Base-by-base conservation (phyloP, 2,888 invertebrate species). In the Onchidella celtica region DNA sequence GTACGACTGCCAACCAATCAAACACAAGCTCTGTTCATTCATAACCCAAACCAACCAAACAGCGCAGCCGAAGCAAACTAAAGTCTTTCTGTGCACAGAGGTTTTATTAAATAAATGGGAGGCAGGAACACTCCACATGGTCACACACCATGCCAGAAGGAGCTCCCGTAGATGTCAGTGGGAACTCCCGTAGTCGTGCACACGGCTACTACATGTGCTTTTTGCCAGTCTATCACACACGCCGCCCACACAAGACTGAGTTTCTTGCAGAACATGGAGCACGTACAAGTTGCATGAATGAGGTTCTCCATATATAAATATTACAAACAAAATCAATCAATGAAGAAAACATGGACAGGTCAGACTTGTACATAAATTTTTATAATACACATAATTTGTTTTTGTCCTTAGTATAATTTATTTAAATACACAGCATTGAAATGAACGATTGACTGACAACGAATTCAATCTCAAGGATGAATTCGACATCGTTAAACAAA, bases 41-140 rank as follows among this genome's bases (percentile, higher is more conserved):
- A n/a, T n/a, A n/a, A n/a, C n/a, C n/a, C n/a, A n/a, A 47, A 47
- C 47, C 47, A 47, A 47, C 47, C 47, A 72, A 57, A 27, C 21
- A 55, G 55, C 14, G n/a, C n/a, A n/a, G n/a, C n/a, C n/a, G n/a
- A n/a, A 72, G 29, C 55, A 2, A 40, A 63, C 24, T 3, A 36
- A 1, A 14, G 0, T 17, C 34, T 32, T 27, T 65, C 63, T 40
- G 63, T 76, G 65, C 76, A 76, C 76, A 76, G 40, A 29, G 29
- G 47, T 76, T 76, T 76, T 65, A 65, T 76, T 76, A 27, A 65
- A 65, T 76, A 76, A 76, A 65, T 65, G 66, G 55, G 40, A 76
- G 11, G 40, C 27, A 76, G 47, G 32, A 76, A 65, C 65, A 65
- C 65, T 76, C 47, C 76, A 76, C 55, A 66, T 65, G 66, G n/a